Percentiles rank a stretch among this genome's conserved stretches.
These are phyloP conservation scores for Chionis minor DNA, from an alignment of 2,113 vertebrate species.

Conservation along the genomic window DNA sequence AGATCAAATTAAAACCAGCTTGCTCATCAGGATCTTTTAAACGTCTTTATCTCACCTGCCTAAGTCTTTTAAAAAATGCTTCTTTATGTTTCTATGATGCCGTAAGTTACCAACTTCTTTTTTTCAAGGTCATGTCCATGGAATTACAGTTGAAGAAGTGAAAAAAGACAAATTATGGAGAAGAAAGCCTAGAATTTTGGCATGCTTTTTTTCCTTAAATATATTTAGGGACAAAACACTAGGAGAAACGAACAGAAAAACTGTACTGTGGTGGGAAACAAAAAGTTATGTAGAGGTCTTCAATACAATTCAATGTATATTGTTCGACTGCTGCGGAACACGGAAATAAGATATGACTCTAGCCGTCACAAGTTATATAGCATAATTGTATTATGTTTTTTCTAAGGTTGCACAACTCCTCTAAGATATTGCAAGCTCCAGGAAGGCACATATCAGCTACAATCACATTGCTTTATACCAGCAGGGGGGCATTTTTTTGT, in stretches of 20 bases:
- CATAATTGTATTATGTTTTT: not conserved
- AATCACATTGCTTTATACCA: not conserved
- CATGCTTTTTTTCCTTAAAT: not conserved
- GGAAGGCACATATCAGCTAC: not conserved
- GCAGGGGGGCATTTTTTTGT: not conserved
- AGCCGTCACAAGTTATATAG: not conserved
- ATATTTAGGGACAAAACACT: not conserved
- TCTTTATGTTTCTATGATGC: not conserved
- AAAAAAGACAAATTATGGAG: not conserved
- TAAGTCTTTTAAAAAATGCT: not conserved
- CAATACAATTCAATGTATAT: not conserved
- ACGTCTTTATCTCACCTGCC: not conserved
- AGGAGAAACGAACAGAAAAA: not conserved
- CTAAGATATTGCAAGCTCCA: not conserved
- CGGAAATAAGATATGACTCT: not conserved
- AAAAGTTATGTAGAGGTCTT: not conserved
- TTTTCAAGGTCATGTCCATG: not conserved
- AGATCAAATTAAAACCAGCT: slow-evolving; percentile 19
- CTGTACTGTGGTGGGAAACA: not conserved
- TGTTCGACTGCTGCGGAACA: not conserved
- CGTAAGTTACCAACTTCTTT: not conserved
- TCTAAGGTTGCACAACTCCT: not conserved
- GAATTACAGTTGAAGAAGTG: not conserved
- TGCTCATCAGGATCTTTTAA: slow-evolving; percentile 33
- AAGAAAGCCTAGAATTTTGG: not conserved